Percentiles rank a stretch among this genome's conserved stretches.
Evolutionary conservation across 2,797 vertebrate species (phyloP).

Genomic region (Enteromius treurensis): DNA sequence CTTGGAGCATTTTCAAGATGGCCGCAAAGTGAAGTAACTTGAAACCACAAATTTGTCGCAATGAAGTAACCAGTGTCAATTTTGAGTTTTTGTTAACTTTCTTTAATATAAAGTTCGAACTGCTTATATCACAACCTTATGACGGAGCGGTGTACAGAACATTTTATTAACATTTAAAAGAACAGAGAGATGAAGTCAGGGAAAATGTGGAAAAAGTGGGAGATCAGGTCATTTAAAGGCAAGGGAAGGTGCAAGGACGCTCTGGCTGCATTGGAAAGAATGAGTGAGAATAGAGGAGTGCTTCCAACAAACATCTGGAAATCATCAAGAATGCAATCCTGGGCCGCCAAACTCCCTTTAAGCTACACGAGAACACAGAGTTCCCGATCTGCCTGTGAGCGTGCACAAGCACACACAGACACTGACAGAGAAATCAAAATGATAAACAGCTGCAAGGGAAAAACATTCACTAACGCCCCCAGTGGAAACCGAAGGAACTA

Average conservation of each 20-base stretch:
- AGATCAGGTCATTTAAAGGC: background rate
- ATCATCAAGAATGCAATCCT: constrained; percentile 65
- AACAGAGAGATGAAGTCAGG: background rate
- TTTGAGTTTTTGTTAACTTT: background rate
- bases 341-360: constrained; percentile 69
- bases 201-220: constrained; percentile 18
- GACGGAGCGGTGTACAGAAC: no score
- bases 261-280: constrained; percentile 56
- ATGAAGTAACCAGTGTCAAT: background rate
- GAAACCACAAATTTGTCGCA: background rate
- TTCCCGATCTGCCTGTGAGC: constrained; percentile 63
- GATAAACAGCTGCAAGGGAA: constrained; percentile 10
- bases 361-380: constrained; percentile 74
- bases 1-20: background rate
- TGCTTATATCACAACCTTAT: background rate
- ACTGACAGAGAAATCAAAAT: constrained; percentile 37
- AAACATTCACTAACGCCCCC: background rate
- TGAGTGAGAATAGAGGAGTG: constrained; percentile 60
- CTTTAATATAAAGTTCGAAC: background rate
- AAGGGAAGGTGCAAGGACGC: constrained; percentile 24
- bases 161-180: constrained; percentile 23
- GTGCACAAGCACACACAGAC: constrained; percentile 21
- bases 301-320: constrained; percentile 77
- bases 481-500: background rate
- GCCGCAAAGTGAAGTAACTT: background rate